Evolutionary conservation across 2,888 invertebrate genomes (phyloP), one percentile per base, ranked within the genome.

Genomic region (Ommatoiulus sabulosus): DNA sequence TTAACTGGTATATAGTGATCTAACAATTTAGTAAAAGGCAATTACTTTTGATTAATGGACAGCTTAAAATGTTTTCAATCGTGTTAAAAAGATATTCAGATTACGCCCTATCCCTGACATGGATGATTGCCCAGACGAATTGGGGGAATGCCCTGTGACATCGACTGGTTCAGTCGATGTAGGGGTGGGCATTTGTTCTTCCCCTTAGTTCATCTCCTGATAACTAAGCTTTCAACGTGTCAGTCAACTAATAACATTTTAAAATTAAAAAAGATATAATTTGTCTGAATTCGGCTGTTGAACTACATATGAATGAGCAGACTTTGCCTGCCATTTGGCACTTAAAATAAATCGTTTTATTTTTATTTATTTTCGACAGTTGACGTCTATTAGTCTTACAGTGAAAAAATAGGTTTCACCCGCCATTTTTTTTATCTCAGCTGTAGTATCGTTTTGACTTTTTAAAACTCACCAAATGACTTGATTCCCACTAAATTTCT

Each of bases 271-370:
- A 57, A 63, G n/a, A 10, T 1, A 10, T 72, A 72, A 72, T 72
- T 72, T 24, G 72, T 72, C 72, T 72, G 24, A 72, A 6, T 24
- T 24, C 72, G 72, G 72, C 72, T 72, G 24, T 72, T 72, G 72
- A 72, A 72, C 72, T 24, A 72, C 24, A 72, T 20, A n/a, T 7
- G 72, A 72, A 72, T 6, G 72, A n/a, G 24, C 72, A 72, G 72
- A 72, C 72, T 72, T 72, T 72, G 72, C 24, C n/a, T 72, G 72
- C 24, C n/a, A 52, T 72, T 72, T 72, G 10, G 24, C 72, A 72
- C 72, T 72, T 72, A 24, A 72, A 72, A 72, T 72, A 72, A 72
- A 72, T 72, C 72, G 72, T 72, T 72, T 24, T n/a, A 72, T 72
- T 72, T 72, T 72, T 72, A 72, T 72, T 72, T 72, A 72, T 24